These are phyloP conservation scores for Siniperca undulata DNA, from an alignment of 2,797 vertebrate genomes.

Conservation along the genomic window DNA sequence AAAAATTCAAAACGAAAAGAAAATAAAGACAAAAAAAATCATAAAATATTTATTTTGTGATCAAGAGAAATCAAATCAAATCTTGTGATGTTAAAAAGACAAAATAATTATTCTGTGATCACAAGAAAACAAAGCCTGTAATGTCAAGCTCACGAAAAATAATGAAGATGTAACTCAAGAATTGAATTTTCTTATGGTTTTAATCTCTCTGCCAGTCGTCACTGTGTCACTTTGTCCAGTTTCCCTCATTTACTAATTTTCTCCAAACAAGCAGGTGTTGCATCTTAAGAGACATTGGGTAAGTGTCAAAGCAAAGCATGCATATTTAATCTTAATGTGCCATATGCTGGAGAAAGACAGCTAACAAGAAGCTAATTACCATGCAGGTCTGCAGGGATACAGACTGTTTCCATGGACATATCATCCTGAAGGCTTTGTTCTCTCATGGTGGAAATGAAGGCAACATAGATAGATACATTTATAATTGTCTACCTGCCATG, in stretches of 20 bases:
- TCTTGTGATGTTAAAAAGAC: conserved; percentile 1
- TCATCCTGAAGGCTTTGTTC: conserved; percentile 55
- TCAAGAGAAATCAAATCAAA: neutral
- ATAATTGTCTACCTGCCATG: conserved; percentile 3
- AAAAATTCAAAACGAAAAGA: neutral
- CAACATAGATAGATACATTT: conserved; percentile 25
- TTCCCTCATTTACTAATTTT: conserved; percentile 34
- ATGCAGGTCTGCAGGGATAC: conserved; percentile 66
- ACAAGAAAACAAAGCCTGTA: conserved; percentile 10
- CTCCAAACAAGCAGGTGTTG: conserved; percentile 55
- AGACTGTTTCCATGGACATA: conserved; percentile 62
- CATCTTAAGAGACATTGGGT: conserved; percentile 59
- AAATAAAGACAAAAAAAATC: neutral
- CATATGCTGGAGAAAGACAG: conserved; percentile 71
- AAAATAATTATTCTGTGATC: conserved; percentile 5
- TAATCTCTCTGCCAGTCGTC: conserved; percentile 11
- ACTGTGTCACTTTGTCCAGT: conserved; percentile 11
- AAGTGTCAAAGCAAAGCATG: conserved; percentile 58
- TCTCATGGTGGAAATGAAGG: conserved; percentile 21
- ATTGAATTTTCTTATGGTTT: neutral
- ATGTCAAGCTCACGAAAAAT: neutral
- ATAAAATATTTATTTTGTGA: neutral
- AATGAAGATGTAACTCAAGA: neutral
- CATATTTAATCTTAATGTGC: conserved; percentile 75
- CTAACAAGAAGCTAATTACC: conserved; percentile 69